Conservation (phyloP, 2,113 vertebrate genomes). For the Pomatorhinus ruficollis region DNA sequence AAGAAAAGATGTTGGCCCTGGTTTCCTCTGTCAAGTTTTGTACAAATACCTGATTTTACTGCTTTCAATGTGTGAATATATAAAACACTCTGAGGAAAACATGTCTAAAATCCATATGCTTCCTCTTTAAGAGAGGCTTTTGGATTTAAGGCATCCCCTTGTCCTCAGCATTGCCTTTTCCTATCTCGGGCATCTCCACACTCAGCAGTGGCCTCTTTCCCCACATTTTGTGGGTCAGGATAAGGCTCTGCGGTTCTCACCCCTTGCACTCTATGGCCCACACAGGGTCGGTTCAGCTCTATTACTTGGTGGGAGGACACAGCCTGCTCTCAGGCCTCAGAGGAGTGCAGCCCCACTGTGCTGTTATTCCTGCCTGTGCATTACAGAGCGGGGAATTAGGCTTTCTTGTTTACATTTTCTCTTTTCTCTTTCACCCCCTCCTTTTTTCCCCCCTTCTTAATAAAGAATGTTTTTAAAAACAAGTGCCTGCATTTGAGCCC, state of each 20-base stretch:
- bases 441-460: neutral
- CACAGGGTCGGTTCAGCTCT: neutral
- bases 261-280: neutral
- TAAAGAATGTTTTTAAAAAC: conserved; percentile 66
- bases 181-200: neutral
- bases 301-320: neutral
- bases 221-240: neutral
- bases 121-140: neutral
- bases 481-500: conserved; percentile 54
- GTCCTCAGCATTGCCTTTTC: neutral
- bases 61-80: neutral
- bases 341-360: neutral
- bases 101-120: neutral
- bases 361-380: neutral
- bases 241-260: neutral
- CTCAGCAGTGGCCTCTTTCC: neutral
- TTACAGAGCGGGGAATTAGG: conserved; percentile 11
- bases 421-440: conserved; percentile 47
- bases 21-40: neutral
- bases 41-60: neutral
- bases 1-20: neutral
- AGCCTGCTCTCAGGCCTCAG: neutral
- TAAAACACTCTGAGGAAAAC: neutral
- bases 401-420: conserved; percentile 63
- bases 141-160: neutral